Evolutionary conservation across 2,797 vertebrate genomes (phyloP).

Genomic region (Chanos chanos): DNA sequence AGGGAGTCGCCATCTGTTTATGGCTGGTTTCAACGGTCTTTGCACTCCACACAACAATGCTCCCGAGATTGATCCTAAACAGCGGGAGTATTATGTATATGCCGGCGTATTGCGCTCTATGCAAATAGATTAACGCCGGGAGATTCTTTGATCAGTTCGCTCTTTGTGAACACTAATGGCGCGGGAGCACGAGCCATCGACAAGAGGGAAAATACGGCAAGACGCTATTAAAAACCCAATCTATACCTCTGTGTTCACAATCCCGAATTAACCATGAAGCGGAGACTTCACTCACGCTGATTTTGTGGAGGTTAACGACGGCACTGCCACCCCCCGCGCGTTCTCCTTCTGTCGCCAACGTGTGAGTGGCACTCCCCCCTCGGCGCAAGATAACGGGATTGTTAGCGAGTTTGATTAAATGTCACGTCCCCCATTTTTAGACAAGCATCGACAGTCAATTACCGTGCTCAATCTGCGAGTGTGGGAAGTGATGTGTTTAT

Average conservation of each 20-base stretch:
- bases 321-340: background rate
- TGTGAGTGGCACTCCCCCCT: background rate
- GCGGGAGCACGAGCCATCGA: slow-evolving; percentile 43
- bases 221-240: slow-evolving; percentile 19
- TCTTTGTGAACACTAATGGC: slow-evolving; percentile 53
- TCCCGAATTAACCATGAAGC: slow-evolving; percentile 44
- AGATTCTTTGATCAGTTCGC: slow-evolving; percentile 60
- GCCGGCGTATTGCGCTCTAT: slow-evolving; percentile 56
- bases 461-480: background rate
- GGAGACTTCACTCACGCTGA: slow-evolving; percentile 15
- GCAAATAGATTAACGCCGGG: slow-evolving; percentile 53
- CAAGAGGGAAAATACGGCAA: slow-evolving; percentile 34
- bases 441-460: background rate
- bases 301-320: slow-evolving; percentile 17
- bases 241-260: slow-evolving; percentile 7
- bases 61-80: slow-evolving; percentile 51
- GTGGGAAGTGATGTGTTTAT: background rate
- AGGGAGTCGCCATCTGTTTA: slow-evolving; percentile 48
- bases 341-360: background rate
- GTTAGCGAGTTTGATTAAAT: background rate
- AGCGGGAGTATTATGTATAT: slow-evolving; percentile 47
- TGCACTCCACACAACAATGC: slow-evolving; percentile 45
- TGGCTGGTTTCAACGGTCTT: slow-evolving; percentile 32
- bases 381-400: slow-evolving; percentile 1
- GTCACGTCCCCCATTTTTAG: background rate